Evolutionary conservation across 2,797 vertebrate species (phyloP), one percentile per base, ranked within the genome.

Genomic region (Pseudopleuronectes americanus): DNA sequence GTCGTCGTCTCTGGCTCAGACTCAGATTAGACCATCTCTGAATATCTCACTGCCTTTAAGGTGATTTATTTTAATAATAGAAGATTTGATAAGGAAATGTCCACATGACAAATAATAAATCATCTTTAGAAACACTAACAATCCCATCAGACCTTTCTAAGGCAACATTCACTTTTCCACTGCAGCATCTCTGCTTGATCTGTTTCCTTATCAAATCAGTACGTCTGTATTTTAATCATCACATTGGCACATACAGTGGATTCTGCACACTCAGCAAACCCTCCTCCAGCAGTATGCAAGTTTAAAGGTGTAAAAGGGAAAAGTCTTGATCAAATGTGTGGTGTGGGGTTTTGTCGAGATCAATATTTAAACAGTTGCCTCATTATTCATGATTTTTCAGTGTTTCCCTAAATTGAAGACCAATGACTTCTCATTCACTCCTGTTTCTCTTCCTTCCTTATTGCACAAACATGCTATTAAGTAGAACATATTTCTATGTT

Each of bases 401-500:
- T 23, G 4, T 68, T 49, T n/a, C 24, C 33, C 16, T 54, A 52
- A 63, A 64, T 24, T 49, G 36, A 64, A 68, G 48, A 67, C 41
- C 36, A 4, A 63, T 65, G 38, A 22, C 21, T 53, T 52, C 14
- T 21, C 58, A 57, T 79, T 70, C 57, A 23, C 76, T 68, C 23
- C 13, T 43, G 1, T 55, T 71, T 53, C 38, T 72, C 77, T 56
- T 63, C 48, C 22, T 28, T 78, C 43, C 69, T 56, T 31, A 12
- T n/a, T n/a, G 77, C 52, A 65, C 55, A 71, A 73, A 74, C 48
- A 62, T 51, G 56, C 53, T 66, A 75, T 57, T 48, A 77, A 74
- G 65, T 38, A 38, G 60, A 60, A 62, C 71, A 65, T 78, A 82
- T 84, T 78, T 85, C 71, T 76, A 67, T 79, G 57, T 82, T 78